phyloP scores from a whole-genome alignment of 2,113 vertebrate genomes.

The Lamprologus lemairii region DNA sequence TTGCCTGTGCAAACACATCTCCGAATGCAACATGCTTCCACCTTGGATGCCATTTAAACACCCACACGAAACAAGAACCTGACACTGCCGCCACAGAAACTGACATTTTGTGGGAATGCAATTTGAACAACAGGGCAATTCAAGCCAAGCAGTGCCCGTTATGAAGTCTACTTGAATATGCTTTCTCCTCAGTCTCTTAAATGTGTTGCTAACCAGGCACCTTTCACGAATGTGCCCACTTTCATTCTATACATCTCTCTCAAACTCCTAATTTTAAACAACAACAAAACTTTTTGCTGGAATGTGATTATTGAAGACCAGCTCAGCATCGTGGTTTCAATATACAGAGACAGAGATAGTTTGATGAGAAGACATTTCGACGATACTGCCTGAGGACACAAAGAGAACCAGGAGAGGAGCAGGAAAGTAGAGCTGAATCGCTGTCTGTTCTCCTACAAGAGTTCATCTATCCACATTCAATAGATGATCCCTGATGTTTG shows the following conservation, averaged over 20 bases:
- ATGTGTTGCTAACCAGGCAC: neutral
- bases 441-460: neutral
- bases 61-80: neutral
- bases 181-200: neutral
- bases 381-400: neutral
- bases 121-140: slow-evolving; percentile 20
- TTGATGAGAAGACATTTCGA: neutral
- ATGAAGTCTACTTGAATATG: neutral
- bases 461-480: neutral
- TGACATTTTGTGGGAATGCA: slow-evolving; percentile 20
- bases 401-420: neutral
- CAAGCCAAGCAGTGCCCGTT: neutral
- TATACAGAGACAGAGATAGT: neutral
- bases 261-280: neutral
- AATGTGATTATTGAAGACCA: neutral
- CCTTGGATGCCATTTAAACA: slow-evolving; percentile 11
- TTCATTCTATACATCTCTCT: neutral
- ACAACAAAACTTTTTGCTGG: neutral
- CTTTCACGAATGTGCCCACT: neutral
- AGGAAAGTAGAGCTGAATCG: neutral
- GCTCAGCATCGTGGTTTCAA: neutral
- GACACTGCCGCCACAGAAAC: neutral
- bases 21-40: neutral
- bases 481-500: neutral
- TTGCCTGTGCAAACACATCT: neutral